A percentile compares a stretch with the other conserved stretches of the same genome.
Conservation (phyloP, 2,113 vertebrate species). For the Girardinichthys multiradiatus region DNA sequence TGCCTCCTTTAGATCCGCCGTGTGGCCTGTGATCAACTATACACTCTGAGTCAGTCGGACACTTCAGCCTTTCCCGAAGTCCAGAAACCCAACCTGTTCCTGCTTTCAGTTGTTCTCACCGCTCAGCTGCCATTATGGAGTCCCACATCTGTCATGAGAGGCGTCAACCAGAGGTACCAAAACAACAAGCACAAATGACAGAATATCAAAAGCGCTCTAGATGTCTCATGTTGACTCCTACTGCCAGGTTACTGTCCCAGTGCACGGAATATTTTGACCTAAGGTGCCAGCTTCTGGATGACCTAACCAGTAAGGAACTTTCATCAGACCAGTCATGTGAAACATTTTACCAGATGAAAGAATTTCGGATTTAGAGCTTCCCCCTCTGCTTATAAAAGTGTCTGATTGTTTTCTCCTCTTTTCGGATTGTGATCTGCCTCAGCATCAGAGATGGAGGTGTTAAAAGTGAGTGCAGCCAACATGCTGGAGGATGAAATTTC, state of each 20-base stretch:
- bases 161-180: conserved; percentile 92
- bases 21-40: conserved; percentile 96
- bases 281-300: conserved; percentile 94
- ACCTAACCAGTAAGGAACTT: conserved; percentile 89
- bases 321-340: not conserved
- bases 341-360: not conserved
- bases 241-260: conserved; percentile 90
- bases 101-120: conserved; percentile 90
- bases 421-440: not conserved
- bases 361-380: not conserved
- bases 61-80: conserved; percentile 91
- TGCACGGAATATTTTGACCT: conserved; percentile 99
- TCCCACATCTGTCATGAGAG: conserved; percentile 97
- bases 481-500: conserved; percentile 99
- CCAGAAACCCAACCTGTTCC: conserved; percentile 96
- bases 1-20: conserved; percentile 87
- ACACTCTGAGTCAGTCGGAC: conserved; percentile 96
- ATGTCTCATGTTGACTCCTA: conserved; percentile 13
- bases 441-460: conserved; percentile 97
- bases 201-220: not conserved
- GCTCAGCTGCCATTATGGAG: conserved; percentile 98
- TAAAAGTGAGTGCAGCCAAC: conserved; percentile 91
- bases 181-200: not conserved
- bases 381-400: not conserved
- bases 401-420: conserved; percentile 4